Evolutionary conservation across 1,140 invertebrate species (phyloP).

Genomic region (Brachionus rotundiformis): DNA sequence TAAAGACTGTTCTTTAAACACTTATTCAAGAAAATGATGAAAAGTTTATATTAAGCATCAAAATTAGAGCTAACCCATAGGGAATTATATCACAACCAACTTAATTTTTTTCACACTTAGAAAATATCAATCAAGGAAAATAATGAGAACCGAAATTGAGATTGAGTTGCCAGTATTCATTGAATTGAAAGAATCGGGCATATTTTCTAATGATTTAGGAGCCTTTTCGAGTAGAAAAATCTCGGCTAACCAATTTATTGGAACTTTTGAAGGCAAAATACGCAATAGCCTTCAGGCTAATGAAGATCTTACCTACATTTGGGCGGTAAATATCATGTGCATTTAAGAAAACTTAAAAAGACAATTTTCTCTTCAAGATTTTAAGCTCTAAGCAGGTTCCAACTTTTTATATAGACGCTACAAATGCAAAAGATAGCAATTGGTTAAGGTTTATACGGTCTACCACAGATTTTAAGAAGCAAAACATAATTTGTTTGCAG

Average conservation of each 20-base stretch:
- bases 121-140: background rate
- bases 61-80: background rate
- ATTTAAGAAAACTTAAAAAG: background rate
- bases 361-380: background rate
- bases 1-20: background rate
- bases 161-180: slow-evolving; percentile 35
- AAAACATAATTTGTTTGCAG: slow-evolving; percentile 55
- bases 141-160: slow-evolving; percentile 29
- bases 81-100: background rate
- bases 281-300: background rate
- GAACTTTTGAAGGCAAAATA: slow-evolving; percentile 43
- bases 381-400: slow-evolving; percentile 7
- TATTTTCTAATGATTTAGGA: slow-evolving; percentile 20
- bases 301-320: slow-evolving; percentile 32
- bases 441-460: slow-evolving; percentile 54
- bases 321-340: background rate
- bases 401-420: slow-evolving; percentile 55
- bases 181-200: slow-evolving; percentile 25
- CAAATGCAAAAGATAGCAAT: slow-evolving; percentile 53
- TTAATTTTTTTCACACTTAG: background rate
- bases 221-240: background rate
- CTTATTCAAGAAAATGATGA: background rate
- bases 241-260: background rate
- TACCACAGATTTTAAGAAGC: slow-evolving; percentile 53
- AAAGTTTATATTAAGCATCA: background rate